Conservation (phyloP, 2,888 invertebrate genomes). For the Nasonia oneida region DNA sequence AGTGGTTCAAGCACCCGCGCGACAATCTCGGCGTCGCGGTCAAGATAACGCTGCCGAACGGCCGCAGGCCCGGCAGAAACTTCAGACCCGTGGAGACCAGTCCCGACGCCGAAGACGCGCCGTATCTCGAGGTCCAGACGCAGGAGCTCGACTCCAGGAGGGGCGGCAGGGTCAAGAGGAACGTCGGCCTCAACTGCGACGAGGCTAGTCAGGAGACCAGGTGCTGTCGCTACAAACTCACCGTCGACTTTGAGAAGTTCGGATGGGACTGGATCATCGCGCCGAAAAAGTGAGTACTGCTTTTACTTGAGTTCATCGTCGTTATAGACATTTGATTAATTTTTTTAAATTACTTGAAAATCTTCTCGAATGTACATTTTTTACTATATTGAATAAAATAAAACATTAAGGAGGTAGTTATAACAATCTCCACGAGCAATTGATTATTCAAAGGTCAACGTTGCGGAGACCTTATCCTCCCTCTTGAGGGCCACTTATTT, state of each 20-base stretch:
- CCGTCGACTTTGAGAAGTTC: slow-evolving; percentile 96
- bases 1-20: slow-evolving; percentile 88
- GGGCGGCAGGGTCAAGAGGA: slow-evolving; percentile 86
- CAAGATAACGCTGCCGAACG: slow-evolving; percentile 82
- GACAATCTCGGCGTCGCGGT: slow-evolving; percentile 89
- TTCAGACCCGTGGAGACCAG: slow-evolving; percentile 85
- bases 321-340: too few species aligned
- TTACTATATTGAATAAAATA: too few species aligned
- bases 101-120: slow-evolving; percentile 82
- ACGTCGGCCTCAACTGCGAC: slow-evolving; percentile 90
- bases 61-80: slow-evolving; percentile 78
- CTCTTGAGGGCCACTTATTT: too few species aligned
- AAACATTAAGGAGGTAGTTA: too few species aligned
- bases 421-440: too few species aligned
- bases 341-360: too few species aligned
- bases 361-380: too few species aligned
- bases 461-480: too few species aligned
- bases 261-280: slow-evolving; percentile 99
- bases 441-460: too few species aligned
- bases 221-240: slow-evolving; percentile 96
- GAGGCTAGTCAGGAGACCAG: slow-evolving; percentile 89
- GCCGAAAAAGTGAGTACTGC: slow-evolving; percentile 84
- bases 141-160: slow-evolving; percentile 80
- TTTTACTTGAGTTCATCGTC: too few species aligned
- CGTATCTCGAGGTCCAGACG: slow-evolving; percentile 83